These are phyloP conservation scores for Polydrusus tereticollis DNA, from an alignment of 2,888 invertebrate species.

Conservation along the genomic window DNA sequence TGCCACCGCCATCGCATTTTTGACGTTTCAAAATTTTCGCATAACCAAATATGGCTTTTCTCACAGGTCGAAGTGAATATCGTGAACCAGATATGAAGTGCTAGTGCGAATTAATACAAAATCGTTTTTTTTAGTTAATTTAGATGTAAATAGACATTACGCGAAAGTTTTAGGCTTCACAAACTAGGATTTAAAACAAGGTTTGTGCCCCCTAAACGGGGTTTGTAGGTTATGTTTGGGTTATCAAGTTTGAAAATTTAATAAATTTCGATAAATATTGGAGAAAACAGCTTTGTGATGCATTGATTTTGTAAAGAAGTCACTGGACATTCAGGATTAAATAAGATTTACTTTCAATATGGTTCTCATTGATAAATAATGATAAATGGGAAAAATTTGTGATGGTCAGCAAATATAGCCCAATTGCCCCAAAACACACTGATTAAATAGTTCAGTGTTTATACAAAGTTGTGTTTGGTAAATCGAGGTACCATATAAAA, in stretches of 20 bases:
- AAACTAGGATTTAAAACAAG: slow-evolving; percentile 51
- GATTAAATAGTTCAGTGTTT: no score
- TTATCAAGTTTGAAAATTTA: slow-evolving; percentile 33
- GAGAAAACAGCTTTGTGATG: background rate
- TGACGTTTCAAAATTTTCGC: slow-evolving; percentile 67
- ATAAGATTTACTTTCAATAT: background rate
- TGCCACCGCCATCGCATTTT: slow-evolving; percentile 43
- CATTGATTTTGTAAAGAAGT: background rate
- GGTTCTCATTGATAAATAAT: slow-evolving; percentile 1
- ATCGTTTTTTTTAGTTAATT: slow-evolving; percentile 38
- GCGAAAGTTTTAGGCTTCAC: slow-evolving; percentile 31
- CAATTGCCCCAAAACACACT: no score
- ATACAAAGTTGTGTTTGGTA: no score
- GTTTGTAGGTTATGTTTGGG: slow-evolving; percentile 59
- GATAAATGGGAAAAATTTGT: background rate
- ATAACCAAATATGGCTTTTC: slow-evolving; percentile 68
- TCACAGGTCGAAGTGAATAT: slow-evolving; percentile 56
- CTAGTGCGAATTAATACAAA: slow-evolving; percentile 50
- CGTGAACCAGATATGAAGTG: slow-evolving; percentile 63
- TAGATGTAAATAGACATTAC: slow-evolving; percentile 55
- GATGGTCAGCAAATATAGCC: no score
- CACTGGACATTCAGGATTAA: background rate
- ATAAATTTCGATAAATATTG: slow-evolving; percentile 48
- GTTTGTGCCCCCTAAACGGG: slow-evolving; percentile 49
- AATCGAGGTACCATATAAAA: no score